phyloP scores from a whole-genome alignment of 2,113 vertebrate genomes.

The Amphilophus citrinellus region DNA sequence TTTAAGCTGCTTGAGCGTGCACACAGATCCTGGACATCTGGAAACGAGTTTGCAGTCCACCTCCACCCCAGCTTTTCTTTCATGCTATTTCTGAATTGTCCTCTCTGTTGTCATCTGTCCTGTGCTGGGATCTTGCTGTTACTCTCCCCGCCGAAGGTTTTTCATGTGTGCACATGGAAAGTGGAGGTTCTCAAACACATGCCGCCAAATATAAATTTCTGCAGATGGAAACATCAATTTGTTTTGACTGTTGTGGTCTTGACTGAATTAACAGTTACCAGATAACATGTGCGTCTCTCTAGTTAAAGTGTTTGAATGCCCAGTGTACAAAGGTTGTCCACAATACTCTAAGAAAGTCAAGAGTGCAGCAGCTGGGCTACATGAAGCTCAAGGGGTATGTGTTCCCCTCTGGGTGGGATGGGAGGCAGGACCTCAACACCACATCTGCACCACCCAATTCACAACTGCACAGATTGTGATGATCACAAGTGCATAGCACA shows the following conservation, averaged over 20 bases:
- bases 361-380: not conserved
- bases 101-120: constrained; percentile 9
- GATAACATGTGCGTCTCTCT: not conserved
- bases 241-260: constrained; percentile 1
- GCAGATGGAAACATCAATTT: constrained; percentile 2
- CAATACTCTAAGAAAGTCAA: not conserved
- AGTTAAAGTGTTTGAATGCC: constrained; percentile 3
- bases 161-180: constrained; percentile 11
- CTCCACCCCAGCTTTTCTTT: constrained; percentile 3
- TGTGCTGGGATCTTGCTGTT: not conserved
- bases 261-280: not conserved
- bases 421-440: not conserved
- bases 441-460: not conserved
- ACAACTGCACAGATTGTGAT: not conserved
- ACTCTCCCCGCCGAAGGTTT: not conserved
- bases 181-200: not conserved
- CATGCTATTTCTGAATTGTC: constrained; percentile 12
- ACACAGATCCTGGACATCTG: not conserved
- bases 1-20: not conserved
- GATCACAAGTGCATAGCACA: not conserved
- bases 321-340: not conserved
- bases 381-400: not conserved
- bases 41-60: not conserved
- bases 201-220: not conserved
- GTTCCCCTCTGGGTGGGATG: not conserved